phyloP scores from a whole-genome alignment of 2,888 invertebrate genomes.

The Epiblema foenella region DNA sequence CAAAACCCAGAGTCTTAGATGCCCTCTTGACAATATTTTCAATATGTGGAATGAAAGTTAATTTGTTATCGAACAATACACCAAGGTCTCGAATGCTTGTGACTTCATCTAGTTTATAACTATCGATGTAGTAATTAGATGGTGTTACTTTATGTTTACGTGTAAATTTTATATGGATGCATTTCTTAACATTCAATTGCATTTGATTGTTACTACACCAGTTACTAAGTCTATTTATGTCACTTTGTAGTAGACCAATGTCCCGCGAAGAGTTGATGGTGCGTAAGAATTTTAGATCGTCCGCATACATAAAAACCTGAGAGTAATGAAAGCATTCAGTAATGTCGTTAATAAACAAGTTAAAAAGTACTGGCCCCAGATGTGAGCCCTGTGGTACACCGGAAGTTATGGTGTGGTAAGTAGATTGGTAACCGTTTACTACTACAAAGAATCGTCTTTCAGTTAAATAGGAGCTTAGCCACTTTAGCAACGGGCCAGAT shows the following conservation, averaged over 20 bases:
- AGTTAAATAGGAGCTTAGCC: too few species aligned
- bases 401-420: too few species aligned
- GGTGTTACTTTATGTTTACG: background rate
- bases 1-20: background rate
- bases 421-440: too few species aligned
- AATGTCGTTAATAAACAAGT: too few species aligned
- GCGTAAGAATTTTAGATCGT: too few species aligned
- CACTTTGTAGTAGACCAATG: background rate
- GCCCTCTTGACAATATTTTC: constrained; percentile 5
- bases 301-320: too few species aligned
- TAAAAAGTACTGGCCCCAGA: too few species aligned
- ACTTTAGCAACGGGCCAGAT: too few species aligned
- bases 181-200: constrained; percentile 10
- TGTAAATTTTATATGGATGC: background rate
- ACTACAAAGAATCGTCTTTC: too few species aligned
- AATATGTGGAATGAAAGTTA: constrained; percentile 4
- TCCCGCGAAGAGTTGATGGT: background rate
- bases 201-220: constrained; percentile 11
- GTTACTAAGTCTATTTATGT: background rate
- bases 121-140: background rate
- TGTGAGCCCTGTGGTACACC: too few species aligned
- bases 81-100: background rate
- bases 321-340: too few species aligned
- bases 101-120: background rate
- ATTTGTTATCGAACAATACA: constrained; percentile 7